Evolutionary conservation across 2,113 vertebrate species (phyloP).

Genomic region (Pagrus major): DNA sequence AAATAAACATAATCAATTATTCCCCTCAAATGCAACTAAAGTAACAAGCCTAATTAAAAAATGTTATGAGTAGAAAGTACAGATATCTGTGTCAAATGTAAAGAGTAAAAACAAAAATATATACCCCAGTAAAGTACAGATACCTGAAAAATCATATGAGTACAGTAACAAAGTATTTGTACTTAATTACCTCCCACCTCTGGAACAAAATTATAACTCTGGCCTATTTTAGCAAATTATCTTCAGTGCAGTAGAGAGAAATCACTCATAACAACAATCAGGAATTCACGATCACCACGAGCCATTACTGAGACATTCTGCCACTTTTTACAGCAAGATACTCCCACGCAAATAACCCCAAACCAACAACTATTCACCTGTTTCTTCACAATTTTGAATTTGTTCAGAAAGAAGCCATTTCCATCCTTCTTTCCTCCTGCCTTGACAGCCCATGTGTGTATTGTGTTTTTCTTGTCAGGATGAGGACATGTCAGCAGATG

Average conservation of each 20-base stretch:
- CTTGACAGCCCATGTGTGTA: not conserved
- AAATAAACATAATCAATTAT: too few relatives aligned
- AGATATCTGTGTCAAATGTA: too few relatives aligned
- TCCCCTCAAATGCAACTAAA: too few relatives aligned
- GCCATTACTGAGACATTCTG: not conserved
- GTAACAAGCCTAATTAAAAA: too few relatives aligned
- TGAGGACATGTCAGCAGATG: conserved; percentile 87
- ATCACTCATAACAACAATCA: not conserved
- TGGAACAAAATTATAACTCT: not conserved
- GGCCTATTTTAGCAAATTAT: not conserved
- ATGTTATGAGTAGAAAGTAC: too few relatives aligned
- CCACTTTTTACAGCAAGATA: not conserved
- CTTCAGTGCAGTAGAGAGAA: not conserved
- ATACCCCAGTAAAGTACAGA: too few relatives aligned
- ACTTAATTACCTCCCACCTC: too few relatives aligned
- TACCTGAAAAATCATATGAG: too few relatives aligned
- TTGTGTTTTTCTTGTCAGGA: conserved; percentile 62
- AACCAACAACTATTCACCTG: not conserved
- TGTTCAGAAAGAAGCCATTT: too few relatives aligned
- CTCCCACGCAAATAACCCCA: not conserved
- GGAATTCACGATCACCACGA: too few relatives aligned
- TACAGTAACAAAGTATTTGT: too few relatives aligned
- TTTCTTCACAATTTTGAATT: not conserved
- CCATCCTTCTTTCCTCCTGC: not conserved
- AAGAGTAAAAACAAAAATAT: too few relatives aligned